Evolutionary conservation across 2,113 vertebrate species (phyloP).

Genomic region (Riparia riparia): DNA sequence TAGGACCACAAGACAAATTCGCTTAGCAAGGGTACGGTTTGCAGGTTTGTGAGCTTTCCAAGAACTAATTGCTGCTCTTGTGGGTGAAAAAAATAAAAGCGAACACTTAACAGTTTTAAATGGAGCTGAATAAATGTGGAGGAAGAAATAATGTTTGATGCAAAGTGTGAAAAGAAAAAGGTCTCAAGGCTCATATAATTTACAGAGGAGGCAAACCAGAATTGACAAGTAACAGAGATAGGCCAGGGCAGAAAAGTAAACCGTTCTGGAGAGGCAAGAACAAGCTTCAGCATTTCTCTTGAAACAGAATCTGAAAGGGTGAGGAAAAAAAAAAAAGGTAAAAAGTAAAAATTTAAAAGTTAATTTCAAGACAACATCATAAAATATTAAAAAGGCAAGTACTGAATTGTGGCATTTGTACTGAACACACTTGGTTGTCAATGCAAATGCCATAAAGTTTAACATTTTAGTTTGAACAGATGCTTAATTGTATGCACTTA

Average conservation of each 20-base stretch:
- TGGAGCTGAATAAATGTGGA: background rate
- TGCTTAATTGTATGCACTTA: conserved; percentile 68
- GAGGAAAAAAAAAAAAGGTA: background rate
- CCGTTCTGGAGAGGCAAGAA: background rate
- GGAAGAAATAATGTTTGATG: background rate
- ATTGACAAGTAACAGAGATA: background rate
- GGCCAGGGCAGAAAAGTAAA: background rate
- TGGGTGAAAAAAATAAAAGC: conserved; percentile 21
- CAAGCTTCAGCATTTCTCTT: background rate
- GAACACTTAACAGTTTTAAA: conserved; percentile 37
- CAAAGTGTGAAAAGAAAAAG: background rate
- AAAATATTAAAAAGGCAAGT: conserved; percentile 32
- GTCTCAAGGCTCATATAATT: conserved; percentile 15
- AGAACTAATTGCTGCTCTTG: conserved; percentile 22
- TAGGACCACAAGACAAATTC: conserved; percentile 27
- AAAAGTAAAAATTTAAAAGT: too few relatives aligned
- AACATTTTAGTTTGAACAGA: conserved; percentile 70
- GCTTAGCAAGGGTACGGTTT: conserved; percentile 2
- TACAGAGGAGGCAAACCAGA: background rate
- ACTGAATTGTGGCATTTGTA: conserved; percentile 41
- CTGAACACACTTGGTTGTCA: conserved; percentile 44
- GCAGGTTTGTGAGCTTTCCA: conserved; percentile 17
- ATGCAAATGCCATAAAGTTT: conserved; percentile 57
- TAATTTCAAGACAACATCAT: background rate
- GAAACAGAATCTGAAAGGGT: background rate